Evolutionary conservation across 2,797 vertebrate species (phyloP).

Genomic region (Geotrypetes seraphini): DNA sequence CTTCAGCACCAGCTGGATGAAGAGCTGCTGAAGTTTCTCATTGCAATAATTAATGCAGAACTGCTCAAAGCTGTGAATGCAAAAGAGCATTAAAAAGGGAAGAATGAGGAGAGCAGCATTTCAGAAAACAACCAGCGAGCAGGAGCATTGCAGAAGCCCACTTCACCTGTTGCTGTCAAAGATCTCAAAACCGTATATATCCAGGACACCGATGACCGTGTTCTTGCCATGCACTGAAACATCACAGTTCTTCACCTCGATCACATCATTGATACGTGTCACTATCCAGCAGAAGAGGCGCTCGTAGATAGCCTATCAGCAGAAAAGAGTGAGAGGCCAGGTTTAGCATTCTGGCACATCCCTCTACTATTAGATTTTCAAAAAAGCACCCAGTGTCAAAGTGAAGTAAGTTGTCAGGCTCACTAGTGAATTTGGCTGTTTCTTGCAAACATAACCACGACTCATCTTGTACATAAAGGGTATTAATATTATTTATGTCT

Average conservation of each 20-base stretch:
- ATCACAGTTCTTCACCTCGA: constrained; percentile 87
- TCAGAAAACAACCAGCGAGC: too few relatives aligned
- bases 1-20: constrained; percentile 93
- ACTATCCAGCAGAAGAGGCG: constrained; percentile 97
- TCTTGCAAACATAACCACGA: too few relatives aligned
- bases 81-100: neutral
- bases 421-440: too few relatives aligned
- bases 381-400: too few relatives aligned
- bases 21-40: constrained; percentile 93
- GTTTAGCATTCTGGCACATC: too few relatives aligned
- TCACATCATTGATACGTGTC: constrained; percentile 83
- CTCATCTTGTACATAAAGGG: too few relatives aligned
- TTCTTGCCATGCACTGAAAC: constrained; percentile 85
- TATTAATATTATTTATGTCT: too few relatives aligned
- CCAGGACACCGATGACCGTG: constrained; percentile 93
- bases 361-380: too few relatives aligned
- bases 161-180: constrained; percentile 94
- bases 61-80: constrained; percentile 81
- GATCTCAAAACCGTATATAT: constrained; percentile 97
- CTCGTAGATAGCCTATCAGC: constrained; percentile 86
- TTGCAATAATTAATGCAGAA: constrained; percentile 99
- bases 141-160: too few relatives aligned
- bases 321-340: neutral
- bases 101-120: neutral
- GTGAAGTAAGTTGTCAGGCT: too few relatives aligned